Conservation (phyloP, 1,140 invertebrate species). For the Sinella curviseta region DNA sequence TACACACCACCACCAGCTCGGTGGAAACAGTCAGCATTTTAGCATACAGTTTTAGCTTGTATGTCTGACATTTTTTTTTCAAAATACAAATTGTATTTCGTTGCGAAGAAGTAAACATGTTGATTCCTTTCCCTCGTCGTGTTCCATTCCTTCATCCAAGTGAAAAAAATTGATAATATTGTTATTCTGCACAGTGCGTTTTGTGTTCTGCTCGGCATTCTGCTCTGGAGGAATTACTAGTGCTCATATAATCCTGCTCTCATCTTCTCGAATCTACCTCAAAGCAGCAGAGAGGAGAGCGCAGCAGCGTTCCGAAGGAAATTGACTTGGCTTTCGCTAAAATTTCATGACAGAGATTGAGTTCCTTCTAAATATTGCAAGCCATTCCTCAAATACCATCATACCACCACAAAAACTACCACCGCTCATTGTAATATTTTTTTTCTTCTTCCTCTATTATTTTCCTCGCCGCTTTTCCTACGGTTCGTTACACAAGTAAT, state of each 20-base stretch:
- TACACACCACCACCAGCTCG: background rate
- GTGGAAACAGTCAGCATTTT: background rate
- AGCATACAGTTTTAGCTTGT: background rate
- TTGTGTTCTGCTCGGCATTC: no score
- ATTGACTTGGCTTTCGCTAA: no score
- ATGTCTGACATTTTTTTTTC: background rate
- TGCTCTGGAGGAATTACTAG: no score
- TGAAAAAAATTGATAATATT: no score
- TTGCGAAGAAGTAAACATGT: background rate
- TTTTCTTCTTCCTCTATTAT: background rate
- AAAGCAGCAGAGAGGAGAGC: no score
- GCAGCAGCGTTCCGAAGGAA: no score
- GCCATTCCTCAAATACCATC: background rate
- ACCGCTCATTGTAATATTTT: background rate
- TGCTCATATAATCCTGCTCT: no score
- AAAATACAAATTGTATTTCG: background rate
- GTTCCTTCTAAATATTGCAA: background rate
- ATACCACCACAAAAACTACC: background rate
- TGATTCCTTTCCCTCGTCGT: no score
- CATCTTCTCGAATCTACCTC: no score
- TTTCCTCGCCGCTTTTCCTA: background rate
- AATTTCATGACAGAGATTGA: constrained; percentile 15
- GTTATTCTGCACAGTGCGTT: background rate
- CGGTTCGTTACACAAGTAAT: background rate
- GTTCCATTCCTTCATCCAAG: no score